Conservation (phyloP, 2,888 invertebrate species). For the Liopterus haemorrhoidalis region DNA sequence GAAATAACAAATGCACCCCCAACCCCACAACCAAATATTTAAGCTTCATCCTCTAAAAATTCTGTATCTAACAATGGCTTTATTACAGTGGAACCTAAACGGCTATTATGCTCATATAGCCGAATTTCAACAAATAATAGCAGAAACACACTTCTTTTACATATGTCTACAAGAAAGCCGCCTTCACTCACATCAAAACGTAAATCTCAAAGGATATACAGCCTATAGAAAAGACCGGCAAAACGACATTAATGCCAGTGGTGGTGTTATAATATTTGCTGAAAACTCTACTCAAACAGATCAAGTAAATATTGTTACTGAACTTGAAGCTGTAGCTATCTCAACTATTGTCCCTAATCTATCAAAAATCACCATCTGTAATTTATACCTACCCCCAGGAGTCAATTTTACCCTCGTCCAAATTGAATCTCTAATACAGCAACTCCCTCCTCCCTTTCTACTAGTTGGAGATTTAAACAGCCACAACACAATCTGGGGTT, state of each 20-base stretch:
- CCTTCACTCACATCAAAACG: background rate
- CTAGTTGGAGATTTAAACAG: too few species aligned
- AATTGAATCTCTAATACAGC: background rate
- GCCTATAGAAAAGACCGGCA: background rate
- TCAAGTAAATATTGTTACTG: constrained; percentile 2
- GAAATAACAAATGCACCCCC: too few species aligned
- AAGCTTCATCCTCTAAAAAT: too few species aligned
- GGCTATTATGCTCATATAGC: constrained; percentile 4
- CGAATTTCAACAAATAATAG: constrained; percentile 1
- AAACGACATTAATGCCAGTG: constrained; percentile 3
- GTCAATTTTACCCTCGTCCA: background rate
- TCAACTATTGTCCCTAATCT: background rate
- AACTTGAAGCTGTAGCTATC: constrained; percentile 9
- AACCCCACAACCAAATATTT: too few species aligned
- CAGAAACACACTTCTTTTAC: background rate
- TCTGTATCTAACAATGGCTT: constrained; percentile 7
- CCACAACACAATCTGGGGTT: constrained; percentile 6
- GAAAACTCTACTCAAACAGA: background rate
- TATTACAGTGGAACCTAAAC: constrained; percentile 4
- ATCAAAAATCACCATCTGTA: constrained; percentile 7
- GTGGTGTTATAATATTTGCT: constrained; percentile 2
- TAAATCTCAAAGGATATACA: background rate
- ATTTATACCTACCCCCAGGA: constrained; percentile 7
- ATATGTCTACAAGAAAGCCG: constrained; percentile 1
- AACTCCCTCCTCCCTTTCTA: constrained; percentile 1